A percentile compares a stretch with the other conserved stretches of the same genome.
phyloP scores from a whole-genome alignment of 2,888 invertebrate genomes.

The Cheilosia urbana region DNA sequence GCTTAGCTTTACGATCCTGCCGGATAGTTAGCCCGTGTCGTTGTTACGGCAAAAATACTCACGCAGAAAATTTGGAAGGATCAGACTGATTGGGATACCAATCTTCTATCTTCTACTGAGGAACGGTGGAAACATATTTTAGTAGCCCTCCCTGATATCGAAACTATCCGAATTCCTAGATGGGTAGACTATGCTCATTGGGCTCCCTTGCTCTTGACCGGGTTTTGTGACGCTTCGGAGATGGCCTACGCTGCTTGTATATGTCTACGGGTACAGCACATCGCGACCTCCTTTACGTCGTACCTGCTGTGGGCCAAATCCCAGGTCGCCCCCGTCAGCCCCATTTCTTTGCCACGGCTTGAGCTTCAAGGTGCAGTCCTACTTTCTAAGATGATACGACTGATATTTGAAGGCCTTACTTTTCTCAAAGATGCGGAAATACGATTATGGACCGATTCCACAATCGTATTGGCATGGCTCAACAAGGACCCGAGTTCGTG shows the following conservation, averaged over 20 bases:
- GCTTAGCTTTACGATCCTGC: slow-evolving; percentile 64
- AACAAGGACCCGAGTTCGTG: no score
- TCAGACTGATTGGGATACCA: slow-evolving; percentile 44
- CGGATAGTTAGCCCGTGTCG: slow-evolving; percentile 55
- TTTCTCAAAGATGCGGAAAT: no score
- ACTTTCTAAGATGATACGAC: no score
- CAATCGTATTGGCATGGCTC: no score
- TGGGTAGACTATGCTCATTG: slow-evolving; percentile 5
- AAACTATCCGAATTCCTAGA: slow-evolving; percentile 3
- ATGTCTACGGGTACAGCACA: slow-evolving; percentile 14
- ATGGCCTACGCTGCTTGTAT: slow-evolving; percentile 42
- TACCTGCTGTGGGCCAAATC: slow-evolving; percentile 40
- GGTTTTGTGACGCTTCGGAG: slow-evolving; percentile 64
- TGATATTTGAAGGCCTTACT: no score
- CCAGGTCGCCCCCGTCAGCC: slow-evolving; percentile 41
- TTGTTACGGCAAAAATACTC: slow-evolving; percentile 49
- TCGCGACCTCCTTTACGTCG: not conserved
- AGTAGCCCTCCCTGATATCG: not conserved
- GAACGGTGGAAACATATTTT: not conserved
- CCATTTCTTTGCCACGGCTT: slow-evolving; percentile 50
- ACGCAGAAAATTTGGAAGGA: slow-evolving; percentile 67
- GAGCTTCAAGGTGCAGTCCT: slow-evolving; percentile 51
- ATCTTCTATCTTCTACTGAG: not conserved
- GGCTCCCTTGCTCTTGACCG: slow-evolving; percentile 35
- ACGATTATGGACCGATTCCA: no score